A percentile compares a stretch with the other conserved stretches of the same genome.
phyloP scores from a whole-genome alignment of 2,113 vertebrate species.

The Chloebia gouldiae region DNA sequence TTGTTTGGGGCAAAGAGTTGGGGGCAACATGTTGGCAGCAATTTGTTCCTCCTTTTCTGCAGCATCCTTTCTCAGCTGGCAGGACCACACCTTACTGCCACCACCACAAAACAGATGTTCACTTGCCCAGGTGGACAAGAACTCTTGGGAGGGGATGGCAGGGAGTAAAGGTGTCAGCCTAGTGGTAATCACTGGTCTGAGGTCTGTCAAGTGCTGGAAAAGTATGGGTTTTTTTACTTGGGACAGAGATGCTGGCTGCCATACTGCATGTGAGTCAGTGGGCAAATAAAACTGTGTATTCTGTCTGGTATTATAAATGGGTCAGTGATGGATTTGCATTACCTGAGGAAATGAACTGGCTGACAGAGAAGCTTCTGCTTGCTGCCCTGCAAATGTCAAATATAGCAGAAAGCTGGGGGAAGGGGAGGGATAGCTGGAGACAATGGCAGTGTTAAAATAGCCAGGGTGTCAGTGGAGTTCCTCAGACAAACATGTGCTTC shows the following conservation, averaged over 20 bases:
- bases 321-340: conserved; percentile 51
- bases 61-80: not conserved
- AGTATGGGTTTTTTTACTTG: not conserved
- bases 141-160: not conserved
- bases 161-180: not conserved
- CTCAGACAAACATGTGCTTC: not conserved
- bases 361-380: conserved; percentile 10
- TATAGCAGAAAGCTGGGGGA: conserved; percentile 21
- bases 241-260: not conserved
- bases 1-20: not conserved
- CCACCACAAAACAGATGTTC: not conserved
- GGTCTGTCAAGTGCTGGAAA: not conserved
- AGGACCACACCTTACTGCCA: not conserved
- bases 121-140: not conserved
- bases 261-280: not conserved
- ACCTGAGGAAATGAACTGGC: conserved; percentile 56
- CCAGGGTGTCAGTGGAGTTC: not conserved
- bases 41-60: not conserved
- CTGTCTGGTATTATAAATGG: conserved; percentile 47
- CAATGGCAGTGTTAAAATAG: not conserved
- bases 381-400: conserved; percentile 44
- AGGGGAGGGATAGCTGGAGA: not conserved
- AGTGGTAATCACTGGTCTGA: not conserved
- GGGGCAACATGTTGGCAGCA: not conserved
- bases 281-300: conserved; percentile 15